Base-by-base conservation (phyloP, 2,113 vertebrate genomes). In the Spermophilus dauricus region DNA sequence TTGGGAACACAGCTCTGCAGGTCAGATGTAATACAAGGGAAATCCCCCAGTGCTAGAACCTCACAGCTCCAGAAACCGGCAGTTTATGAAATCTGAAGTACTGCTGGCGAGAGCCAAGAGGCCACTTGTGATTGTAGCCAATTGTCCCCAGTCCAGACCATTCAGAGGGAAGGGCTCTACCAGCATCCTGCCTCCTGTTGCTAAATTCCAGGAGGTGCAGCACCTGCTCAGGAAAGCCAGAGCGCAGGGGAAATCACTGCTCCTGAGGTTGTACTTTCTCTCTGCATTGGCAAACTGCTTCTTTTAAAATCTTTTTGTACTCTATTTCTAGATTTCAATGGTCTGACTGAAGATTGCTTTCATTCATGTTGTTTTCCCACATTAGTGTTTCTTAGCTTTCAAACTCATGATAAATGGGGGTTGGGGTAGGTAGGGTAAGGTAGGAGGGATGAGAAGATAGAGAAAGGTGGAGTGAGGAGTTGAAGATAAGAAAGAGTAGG, bases 11-110 rank as follows among this genome's bases (percentile, higher is more conserved):
- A 28, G 65, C 84, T 81, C 85, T 39, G 14, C 26, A 26, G 73
- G 85, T 90, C 91, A 78, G 58, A 8, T 91, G 42, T 77, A 72
- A 63, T 81, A 26, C 75, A 58, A 45, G 96, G 95, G 95, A 88
- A 97, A 97, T 87, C 93, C 84, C 91, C 65, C 22, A 30, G 67
- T 20, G 30, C 78, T 86, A 80, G 86, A 91, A 65, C n/a, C 65
- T 94, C 32, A 1, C 80, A 82, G 28, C 63, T 81, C 82, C 76
- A 96, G 94, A 78, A 75, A 82, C n/a, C 13, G n/a, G 94, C 70
- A 53, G 26, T 89, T 95, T 97, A 61, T 69, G 81, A 96, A 97
- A 96, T 63, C 77, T 86, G 63, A 96, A 96, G n/a, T 34, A 56
- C 75, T 2, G 12, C 95, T 82, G 58, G 87, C 39, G 63, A 93